Percentiles rank a stretch among this genome's conserved stretches.
phyloP scores from a whole-genome alignment of 2,797 vertebrate species.

The Acrocephalus scirpaceus region DNA sequence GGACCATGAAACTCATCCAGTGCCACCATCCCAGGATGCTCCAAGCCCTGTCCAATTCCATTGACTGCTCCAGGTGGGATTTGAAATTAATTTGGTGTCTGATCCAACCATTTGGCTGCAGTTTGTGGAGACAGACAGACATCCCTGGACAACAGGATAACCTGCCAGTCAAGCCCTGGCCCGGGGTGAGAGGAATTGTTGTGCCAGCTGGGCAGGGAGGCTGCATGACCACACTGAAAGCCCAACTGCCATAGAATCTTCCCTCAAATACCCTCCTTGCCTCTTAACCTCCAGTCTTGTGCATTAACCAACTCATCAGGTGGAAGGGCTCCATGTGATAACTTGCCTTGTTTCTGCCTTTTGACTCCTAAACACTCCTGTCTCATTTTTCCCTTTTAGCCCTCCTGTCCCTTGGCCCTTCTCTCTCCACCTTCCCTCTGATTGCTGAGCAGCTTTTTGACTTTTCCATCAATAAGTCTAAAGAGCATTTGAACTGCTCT shows the following conservation, averaged over 20 bases:
- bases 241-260: not conserved
- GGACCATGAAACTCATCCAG: not conserved
- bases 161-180: not conserved
- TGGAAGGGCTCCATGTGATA: not conserved
- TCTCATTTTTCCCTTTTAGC: not conserved
- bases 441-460: conserved; percentile 52
- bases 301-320: not conserved
- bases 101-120: not conserved
- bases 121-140: not conserved
- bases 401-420: not conserved
- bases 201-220: not conserved
- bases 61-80: not conserved
- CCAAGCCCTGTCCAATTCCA: not conserved
- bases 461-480: conserved; percentile 54
- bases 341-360: not conserved
- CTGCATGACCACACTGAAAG: not conserved
- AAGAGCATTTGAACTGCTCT: conserved; percentile 41
- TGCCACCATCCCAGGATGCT: fast-evolving
- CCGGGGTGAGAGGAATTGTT: not conserved
- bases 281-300: not conserved
- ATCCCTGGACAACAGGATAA: not conserved
- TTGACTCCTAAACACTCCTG: not conserved
- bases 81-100: not conserved
- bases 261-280: not conserved
- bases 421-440: conserved; percentile 21